Evolutionary conservation across 2,888 invertebrate genomes (phyloP).

Genomic region (Formica aserva): DNA sequence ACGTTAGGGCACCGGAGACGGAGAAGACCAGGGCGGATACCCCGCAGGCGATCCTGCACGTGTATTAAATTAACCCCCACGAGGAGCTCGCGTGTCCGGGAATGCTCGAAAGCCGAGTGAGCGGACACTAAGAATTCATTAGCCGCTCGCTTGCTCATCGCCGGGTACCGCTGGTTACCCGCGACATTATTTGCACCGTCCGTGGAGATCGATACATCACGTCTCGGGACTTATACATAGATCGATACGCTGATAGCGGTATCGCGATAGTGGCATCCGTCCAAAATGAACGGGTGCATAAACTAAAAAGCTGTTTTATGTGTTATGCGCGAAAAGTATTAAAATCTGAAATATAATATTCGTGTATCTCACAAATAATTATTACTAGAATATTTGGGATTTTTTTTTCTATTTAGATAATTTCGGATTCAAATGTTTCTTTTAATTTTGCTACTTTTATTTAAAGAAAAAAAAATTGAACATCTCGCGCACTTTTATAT

Average conservation of each 20-base stretch:
- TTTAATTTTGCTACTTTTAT: slow-evolving; percentile 1
- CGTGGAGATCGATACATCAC: slow-evolving; percentile 46
- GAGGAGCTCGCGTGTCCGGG: slow-evolving; percentile 74
- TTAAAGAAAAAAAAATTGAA: neutral
- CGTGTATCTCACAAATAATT: neutral
- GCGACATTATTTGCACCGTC: slow-evolving; percentile 40
- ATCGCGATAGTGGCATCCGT: neutral
- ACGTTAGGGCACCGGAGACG: slow-evolving; percentile 59
- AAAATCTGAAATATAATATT: neutral
- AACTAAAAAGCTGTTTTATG: slow-evolving; percentile 14
- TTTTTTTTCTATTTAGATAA: neutral
- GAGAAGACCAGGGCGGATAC: slow-evolving; percentile 76
- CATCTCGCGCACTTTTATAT: neutral
- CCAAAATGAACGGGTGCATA: slow-evolving; percentile 3
- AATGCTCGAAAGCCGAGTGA: slow-evolving; percentile 75
- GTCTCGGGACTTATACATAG: slow-evolving; percentile 33
- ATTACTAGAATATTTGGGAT: neutral
- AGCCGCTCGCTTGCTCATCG: slow-evolving; percentile 61
- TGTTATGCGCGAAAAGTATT: neutral
- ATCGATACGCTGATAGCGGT: slow-evolving; percentile 33
- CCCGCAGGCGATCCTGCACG: slow-evolving; percentile 79
- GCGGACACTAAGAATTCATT: slow-evolving; percentile 78
- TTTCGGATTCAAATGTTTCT: neutral
- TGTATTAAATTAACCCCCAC: slow-evolving; percentile 82
- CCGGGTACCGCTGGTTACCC: slow-evolving; percentile 42